Percentiles rank a stretch among this genome's conserved stretches.
Conservation (phyloP, 2,888 invertebrate genomes). For the Tachystola acroxantha region DNA sequence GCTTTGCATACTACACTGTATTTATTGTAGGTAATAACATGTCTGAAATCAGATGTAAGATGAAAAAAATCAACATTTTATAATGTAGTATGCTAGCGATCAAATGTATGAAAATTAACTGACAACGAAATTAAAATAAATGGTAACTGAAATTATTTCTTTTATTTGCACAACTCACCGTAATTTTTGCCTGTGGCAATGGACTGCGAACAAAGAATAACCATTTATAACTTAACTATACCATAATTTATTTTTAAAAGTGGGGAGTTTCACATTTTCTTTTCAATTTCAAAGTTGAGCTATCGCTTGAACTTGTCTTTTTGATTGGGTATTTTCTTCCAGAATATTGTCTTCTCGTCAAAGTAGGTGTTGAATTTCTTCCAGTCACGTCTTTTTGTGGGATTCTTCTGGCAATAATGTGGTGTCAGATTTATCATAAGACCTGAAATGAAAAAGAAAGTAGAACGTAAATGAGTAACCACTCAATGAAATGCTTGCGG, state of each 20-base stretch:
- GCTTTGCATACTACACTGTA: not conserved
- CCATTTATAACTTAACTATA: too few relatives aligned
- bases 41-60: too few relatives aligned
- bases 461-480: not conserved
- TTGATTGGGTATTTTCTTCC: constrained; percentile 53
- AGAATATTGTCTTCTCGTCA: constrained; percentile 85
- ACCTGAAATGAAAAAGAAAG: constrained; percentile 65
- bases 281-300: too few relatives aligned
- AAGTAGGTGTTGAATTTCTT: constrained; percentile 91
- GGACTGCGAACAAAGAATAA: not conserved
- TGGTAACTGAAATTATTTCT: not conserved
- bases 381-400: constrained; percentile 80
- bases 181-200: too few relatives aligned
- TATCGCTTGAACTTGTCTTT: constrained; percentile 56
- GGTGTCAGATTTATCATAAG: constrained; percentile 87
- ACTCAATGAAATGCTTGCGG: too few relatives aligned
- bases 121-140: constrained; percentile 44
- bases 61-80: too few relatives aligned
- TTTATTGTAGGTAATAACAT: not conserved
- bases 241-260: too few relatives aligned
- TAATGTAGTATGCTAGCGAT: not conserved
- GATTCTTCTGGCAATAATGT: constrained; percentile 81
- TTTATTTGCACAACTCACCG: too few relatives aligned
- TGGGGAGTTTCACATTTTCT: too few relatives aligned
- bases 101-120: constrained; percentile 27